A percentile compares a stretch with the other conserved stretches of the same genome.
Conservation (phyloP, 1,140 invertebrate genomes). For the Drosophila azteca region DNA sequence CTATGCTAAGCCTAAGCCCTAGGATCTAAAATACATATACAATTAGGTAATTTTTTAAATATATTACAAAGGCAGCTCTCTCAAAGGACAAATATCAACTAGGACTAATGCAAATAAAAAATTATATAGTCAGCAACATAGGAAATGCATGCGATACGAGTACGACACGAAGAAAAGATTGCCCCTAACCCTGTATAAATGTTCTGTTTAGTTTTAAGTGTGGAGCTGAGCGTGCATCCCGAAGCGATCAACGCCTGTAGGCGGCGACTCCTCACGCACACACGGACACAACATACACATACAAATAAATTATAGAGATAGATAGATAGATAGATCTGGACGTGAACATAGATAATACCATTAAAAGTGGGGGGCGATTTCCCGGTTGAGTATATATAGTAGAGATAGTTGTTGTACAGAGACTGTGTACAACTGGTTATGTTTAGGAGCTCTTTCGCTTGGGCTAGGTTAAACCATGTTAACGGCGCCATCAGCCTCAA, state of each 20-base stretch:
- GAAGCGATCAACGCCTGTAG: slow-evolving; percentile 56
- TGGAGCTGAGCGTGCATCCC: neutral
- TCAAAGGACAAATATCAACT: slow-evolving; percentile 42
- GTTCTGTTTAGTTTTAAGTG: neutral
- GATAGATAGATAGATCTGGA: slow-evolving; percentile 20
- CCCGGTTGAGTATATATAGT: slow-evolving; percentile 55
- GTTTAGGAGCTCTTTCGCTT: slow-evolving; percentile 43
- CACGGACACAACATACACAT: neutral
- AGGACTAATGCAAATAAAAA: slow-evolving; percentile 46
- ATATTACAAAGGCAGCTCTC: slow-evolving; percentile 78
- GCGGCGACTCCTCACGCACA: slow-evolving; percentile 13
- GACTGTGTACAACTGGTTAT: slow-evolving; percentile 33
- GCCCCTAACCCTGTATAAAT: slow-evolving; percentile 42
- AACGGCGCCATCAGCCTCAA: slow-evolving; percentile 79
- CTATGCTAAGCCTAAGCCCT: slow-evolving; percentile 24
- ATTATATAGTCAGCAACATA: slow-evolving; percentile 49
- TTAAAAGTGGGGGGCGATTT: slow-evolving; percentile 57
- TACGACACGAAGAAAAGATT: slow-evolving; percentile 39
- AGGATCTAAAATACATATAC: slow-evolving; percentile 54
- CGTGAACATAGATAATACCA: slow-evolving; percentile 76
- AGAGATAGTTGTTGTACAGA: slow-evolving; percentile 56
- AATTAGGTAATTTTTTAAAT: slow-evolving; percentile 72
- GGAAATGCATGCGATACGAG: slow-evolving; percentile 54
- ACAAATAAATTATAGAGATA: slow-evolving; percentile 38
- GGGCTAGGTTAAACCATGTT: slow-evolving; percentile 79